phyloP scores from a whole-genome alignment of 1,140 invertebrate species.

The Heterodera schachtii region DNA sequence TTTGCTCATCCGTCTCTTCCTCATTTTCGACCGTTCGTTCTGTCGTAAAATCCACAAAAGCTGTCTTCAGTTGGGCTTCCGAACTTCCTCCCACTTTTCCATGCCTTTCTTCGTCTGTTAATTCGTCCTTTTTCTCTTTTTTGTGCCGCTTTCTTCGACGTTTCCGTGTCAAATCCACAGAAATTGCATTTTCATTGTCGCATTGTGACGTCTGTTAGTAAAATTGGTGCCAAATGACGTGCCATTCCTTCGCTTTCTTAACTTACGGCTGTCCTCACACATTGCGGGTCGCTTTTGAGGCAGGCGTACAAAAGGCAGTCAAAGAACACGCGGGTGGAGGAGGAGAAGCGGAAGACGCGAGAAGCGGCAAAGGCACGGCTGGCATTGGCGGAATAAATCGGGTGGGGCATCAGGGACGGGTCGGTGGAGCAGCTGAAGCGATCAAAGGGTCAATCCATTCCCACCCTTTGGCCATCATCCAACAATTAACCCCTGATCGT shows the following conservation, averaged over 20 bases:
- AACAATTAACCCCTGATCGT: conserved; percentile 40
- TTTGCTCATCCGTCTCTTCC: background rate
- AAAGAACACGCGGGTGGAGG: conserved; percentile 46
- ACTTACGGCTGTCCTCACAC: conserved; percentile 18
- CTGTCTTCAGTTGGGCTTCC: conserved; percentile 1
- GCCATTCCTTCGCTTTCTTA: background rate
- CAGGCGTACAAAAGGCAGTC: conserved; percentile 53
- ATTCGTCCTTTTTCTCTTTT: background rate
- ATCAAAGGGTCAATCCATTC: background rate
- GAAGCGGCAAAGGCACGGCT: conserved; percentile 42
- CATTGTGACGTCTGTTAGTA: background rate
- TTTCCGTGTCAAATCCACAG: conserved; percentile 1
- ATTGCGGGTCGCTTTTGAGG: conserved; percentile 46
- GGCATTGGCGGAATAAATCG: conserved; percentile 35
- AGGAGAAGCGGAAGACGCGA: conserved; percentile 48
- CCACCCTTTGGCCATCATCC: no score
- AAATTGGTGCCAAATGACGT: background rate
- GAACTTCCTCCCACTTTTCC: background rate
- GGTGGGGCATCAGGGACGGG: conserved; percentile 42
- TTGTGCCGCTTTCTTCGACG: conserved; percentile 8
- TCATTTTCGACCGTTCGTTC: background rate
- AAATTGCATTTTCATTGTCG: conserved; percentile 18
- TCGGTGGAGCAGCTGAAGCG: conserved; percentile 44
- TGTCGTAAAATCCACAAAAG: background rate
- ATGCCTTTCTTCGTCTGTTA: background rate